Evolutionary conservation across 2,113 vertebrate genomes (phyloP).

Genomic region (Mionectes macconnelli): DNA sequence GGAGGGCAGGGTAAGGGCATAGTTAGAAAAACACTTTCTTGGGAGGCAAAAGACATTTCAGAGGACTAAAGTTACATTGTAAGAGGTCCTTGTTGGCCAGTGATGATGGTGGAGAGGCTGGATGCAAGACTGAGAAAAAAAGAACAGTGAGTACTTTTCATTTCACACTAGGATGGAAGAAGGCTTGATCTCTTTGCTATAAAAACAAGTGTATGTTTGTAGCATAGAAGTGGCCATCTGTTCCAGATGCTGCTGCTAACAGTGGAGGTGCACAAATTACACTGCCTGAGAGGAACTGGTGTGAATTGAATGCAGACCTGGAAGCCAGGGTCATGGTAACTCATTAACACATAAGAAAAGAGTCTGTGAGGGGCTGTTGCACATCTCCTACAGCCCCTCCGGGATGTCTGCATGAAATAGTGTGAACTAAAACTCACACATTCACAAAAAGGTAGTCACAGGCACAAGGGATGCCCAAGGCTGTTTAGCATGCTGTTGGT

Average conservation of each 20-base stretch:
- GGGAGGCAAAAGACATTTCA: not conserved
- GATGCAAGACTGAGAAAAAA: not conserved
- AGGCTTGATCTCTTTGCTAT: not conserved
- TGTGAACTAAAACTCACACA: not conserved
- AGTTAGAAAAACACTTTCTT: not conserved
- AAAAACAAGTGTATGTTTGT: not conserved
- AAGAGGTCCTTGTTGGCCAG: not conserved
- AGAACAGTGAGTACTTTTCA: not conserved
- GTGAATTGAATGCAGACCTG: not conserved
- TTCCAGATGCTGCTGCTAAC: not conserved
- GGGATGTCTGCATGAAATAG: accelerated
- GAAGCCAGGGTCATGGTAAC: not conserved
- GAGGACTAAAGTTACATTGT: not conserved
- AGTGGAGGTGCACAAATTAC: not conserved
- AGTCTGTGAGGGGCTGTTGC: not conserved
- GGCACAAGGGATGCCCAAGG: not conserved
- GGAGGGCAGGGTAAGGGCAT: not conserved
- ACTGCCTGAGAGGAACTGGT: not conserved
- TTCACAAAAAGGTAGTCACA: not conserved
- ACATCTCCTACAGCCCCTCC: not conserved
- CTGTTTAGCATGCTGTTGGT: not conserved
- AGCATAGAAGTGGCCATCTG: not conserved
- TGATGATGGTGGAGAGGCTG: not conserved
- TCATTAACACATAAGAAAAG: not conserved
- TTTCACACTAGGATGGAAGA: not conserved